Evolutionary conservation across 1,140 invertebrate species (phyloP), one percentile per base, ranked within the genome.

Genomic region (Tyrophagus putrescentiae): DNA sequence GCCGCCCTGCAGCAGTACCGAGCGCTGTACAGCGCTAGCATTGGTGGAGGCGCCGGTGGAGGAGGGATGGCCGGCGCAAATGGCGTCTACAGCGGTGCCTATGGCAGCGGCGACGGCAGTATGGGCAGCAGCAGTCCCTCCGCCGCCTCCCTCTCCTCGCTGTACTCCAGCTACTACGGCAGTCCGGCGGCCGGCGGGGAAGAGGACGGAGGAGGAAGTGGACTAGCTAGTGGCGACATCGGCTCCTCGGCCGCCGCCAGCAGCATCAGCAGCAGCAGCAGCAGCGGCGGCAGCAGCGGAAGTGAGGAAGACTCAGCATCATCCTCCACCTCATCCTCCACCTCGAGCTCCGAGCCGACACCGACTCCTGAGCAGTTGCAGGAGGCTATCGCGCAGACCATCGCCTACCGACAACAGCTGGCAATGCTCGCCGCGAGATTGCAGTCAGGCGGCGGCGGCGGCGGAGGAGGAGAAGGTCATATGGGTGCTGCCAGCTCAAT

Each of bases 381-480:
- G 18, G 21, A 18, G 31, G 45, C 45, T 25, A 18, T 48, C 7
- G 45, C 45, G 18, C 13, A 6, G 7, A 48, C 18, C 13, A 7
- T 48, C 18, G 45, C 45, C 7, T 48, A 48, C 18, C 45, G 45
- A 48, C 45, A 48, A 21, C 45, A 48, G 18, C 31, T 48, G 45
- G 45, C 45, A 48, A 7, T 48, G 13, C 31, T 25, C 31, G 45
- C 7, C 7, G 7, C 13, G 18, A 21, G 31, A 18, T 25, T 48
- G 45, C 21, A 21, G 13, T 39, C 45, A 48, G 45, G 45, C 31
- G 7, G 45, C 23, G 21, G 36, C 36, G 36, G 36, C 36, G 36
- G 36, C 36, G 36, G 36, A 13, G 36, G 36, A 39, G 21, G 36
- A 13, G 36, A 21, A 39, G 21, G 36, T 39, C 36, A 13, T 39